phyloP scores from a whole-genome alignment of 1,140 invertebrate species.

The Ditylenchus dipsaci region DNA sequence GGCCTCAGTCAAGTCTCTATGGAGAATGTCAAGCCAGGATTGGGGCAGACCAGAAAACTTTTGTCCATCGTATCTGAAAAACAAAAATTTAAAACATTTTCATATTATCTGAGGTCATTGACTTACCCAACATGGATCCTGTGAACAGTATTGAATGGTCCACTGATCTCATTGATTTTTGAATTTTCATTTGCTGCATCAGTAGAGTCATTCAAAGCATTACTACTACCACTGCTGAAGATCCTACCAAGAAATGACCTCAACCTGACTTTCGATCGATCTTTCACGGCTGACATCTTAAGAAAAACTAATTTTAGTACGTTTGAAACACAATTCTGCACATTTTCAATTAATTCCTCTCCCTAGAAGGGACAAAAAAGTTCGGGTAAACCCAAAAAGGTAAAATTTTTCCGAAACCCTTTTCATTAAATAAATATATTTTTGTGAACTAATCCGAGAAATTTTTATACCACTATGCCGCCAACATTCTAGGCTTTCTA shows the following conservation, averaged over 20 bases:
- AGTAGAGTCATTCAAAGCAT: conserved; percentile 4
- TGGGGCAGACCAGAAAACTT: conserved; percentile 53
- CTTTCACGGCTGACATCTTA: background rate
- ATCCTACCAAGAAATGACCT: conserved; percentile 50
- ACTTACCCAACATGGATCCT: conserved; percentile 45
- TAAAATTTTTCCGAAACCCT: too few species aligned
- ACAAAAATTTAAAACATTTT: background rate
- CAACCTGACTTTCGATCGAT: conserved; percentile 42
- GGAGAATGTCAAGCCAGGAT: conserved; percentile 51
- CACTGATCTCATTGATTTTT: conserved; percentile 47
- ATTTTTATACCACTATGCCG: too few species aligned
- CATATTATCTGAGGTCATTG: background rate
- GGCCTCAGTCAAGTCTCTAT: conserved; percentile 45
- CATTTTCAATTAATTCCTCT: too few species aligned
- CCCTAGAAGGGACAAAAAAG: too few species aligned
- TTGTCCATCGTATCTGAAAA: conserved; percentile 48
- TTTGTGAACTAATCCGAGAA: too few species aligned
- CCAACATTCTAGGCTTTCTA: too few species aligned
- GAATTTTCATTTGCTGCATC: background rate
- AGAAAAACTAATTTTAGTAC: too few species aligned
- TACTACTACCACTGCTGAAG: conserved; percentile 37
- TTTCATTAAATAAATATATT: too few species aligned
- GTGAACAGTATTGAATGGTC: conserved; percentile 54
- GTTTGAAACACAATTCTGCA: too few species aligned
- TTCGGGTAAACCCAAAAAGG: too few species aligned